Conservation (phyloP, 2,797 vertebrate species). For the Eidolon dupreanum region DNA sequence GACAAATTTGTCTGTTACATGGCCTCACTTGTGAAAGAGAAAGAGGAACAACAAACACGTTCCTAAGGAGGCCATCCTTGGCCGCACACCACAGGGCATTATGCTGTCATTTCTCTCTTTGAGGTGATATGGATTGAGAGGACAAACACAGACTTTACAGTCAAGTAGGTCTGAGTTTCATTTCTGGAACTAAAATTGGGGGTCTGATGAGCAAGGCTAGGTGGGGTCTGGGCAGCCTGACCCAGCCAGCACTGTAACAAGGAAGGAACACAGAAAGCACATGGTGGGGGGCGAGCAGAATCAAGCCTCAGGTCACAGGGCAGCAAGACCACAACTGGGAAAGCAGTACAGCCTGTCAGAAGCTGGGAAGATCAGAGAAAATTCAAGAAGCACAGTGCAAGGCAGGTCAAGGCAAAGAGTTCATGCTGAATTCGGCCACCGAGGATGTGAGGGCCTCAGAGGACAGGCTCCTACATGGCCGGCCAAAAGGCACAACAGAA, state of each 20-base stretch:
- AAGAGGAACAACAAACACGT: not conserved
- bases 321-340: not conserved
- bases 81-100: no score
- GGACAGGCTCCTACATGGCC: not conserved
- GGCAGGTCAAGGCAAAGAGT: not conserved
- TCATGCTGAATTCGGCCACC: not conserved
- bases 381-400: not conserved
- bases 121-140: not conserved
- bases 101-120: not conserved
- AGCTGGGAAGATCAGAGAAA: not conserved
- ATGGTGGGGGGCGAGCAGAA: not conserved
- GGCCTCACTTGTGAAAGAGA: not conserved
- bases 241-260: fast-evolving
- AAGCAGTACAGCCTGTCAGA: not conserved
- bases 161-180: not conserved
- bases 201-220: not conserved
- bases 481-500: fast-evolving
- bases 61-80: not conserved
- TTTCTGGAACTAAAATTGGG: not conserved
- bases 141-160: not conserved
- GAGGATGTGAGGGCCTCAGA: fast-evolving
- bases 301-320: not conserved
- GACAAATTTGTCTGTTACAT: not conserved
- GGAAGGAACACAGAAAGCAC: not conserved
- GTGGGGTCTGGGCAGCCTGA: not conserved